Base-by-base conservation (phyloP, 2,888 invertebrate species). In the Macaria liturata region DNA sequence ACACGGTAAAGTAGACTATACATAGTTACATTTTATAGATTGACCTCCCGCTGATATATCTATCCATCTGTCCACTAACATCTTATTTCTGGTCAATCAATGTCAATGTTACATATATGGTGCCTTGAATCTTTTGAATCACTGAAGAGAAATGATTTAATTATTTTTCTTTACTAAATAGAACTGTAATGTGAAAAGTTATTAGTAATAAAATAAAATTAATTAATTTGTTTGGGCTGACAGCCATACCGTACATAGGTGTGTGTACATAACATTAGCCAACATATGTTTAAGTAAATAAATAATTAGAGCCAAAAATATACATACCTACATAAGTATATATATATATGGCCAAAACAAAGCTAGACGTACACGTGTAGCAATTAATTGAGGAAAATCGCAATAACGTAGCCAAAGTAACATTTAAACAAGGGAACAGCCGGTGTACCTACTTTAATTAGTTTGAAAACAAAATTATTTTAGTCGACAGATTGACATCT, bases 381-480 rank as follows among this genome's bases (percentile, higher is more conserved):
- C 77, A 82, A 83, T 83, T 83, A 81, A 74, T 71, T 67, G 65
- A 66, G 66, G 65, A 70, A 76, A 78, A 75, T 74, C 68, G 75
- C 78, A 75, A 71, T 70, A 69, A 67, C 72, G 75, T 20, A 76
- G 66, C 64, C 70, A 66, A 67, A 39, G 42, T 54, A 53, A 50
- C 40, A 46, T 49, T 57, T 57, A 59, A 54, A 62, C 62, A 62
- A 63, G 62, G 61, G 62, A 67, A 75, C 75, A 78, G 71, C 72
- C 70, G 70, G 74, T 70, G 62, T 77, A 75, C 49, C 20, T 46
- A 50, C 76, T 83, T 78, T 83, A 84, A 87, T 89, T 86, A 86
- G 82, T 85, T 85, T 70, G 73, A 81, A 81, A 88, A 86, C 82
- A 83, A 84, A 83, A 79, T 75, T 75, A 74, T 79, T 78, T 76